Evolutionary conservation across 2,888 invertebrate species (phyloP).

Genomic region (Chymomyza amoena): DNA sequence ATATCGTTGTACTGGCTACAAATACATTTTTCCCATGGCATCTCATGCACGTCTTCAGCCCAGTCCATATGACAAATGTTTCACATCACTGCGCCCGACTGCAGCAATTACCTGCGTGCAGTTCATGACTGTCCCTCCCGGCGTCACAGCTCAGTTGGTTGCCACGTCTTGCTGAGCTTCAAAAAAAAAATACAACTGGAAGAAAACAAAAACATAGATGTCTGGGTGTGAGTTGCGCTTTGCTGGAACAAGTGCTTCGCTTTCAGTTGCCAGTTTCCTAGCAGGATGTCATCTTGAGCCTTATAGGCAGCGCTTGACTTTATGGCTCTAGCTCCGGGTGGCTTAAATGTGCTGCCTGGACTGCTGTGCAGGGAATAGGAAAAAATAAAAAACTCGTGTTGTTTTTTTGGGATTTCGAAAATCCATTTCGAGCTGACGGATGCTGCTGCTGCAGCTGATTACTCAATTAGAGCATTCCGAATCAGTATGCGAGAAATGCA

Average conservation of each 20-base stretch:
- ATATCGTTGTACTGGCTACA: conserved; percentile 8
- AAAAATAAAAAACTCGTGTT: not conserved
- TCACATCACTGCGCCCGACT: conserved; percentile 71
- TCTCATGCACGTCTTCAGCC: conserved; percentile 43
- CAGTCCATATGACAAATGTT: conserved; percentile 75
- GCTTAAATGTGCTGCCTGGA: not conserved
- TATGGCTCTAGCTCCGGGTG: conserved; percentile 44
- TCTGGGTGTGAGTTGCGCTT: conserved; percentile 15
- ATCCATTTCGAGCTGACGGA: conserved; percentile 7
- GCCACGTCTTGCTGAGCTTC: conserved; percentile 58
- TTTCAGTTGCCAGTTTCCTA: conserved; percentile 43
- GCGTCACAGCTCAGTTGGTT: conserved; percentile 70
- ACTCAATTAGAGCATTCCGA: conserved; percentile 53
- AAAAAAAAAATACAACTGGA: conserved; percentile 3
- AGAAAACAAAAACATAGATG: conserved; percentile 4
- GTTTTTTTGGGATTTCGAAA: conserved; percentile 4
- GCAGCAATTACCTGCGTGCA: conserved; percentile 62
- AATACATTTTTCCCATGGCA: conserved; percentile 68
- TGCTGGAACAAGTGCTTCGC: conserved; percentile 63
- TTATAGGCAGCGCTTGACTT: conserved; percentile 32
- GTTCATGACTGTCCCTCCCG: conserved; percentile 32
- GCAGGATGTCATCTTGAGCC: conserved; percentile 49
- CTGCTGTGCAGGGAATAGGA: not conserved
- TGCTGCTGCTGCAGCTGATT: conserved; percentile 45
- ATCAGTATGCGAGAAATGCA: conserved; percentile 35